Base-by-base conservation (phyloP, 2,797 vertebrate species). In the Darevskia nairensis region DNA sequence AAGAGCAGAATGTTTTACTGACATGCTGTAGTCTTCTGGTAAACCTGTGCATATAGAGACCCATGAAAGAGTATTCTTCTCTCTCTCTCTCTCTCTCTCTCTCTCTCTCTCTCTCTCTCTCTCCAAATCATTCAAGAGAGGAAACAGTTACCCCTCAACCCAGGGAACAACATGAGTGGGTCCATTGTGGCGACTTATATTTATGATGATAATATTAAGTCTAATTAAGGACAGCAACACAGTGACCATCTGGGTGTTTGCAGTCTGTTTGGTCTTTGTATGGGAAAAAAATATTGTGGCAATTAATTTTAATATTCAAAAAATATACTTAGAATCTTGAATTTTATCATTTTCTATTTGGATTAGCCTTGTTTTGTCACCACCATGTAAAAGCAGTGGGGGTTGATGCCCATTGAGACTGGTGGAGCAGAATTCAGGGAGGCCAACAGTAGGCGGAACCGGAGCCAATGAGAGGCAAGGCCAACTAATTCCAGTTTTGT, bases 81-180 rank as follows among this genome's bases (percentile, higher is more conserved):
- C 19, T 6, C 8, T 6, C 19, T 72, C n/a, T 59, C 50, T 39
- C 39, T 68, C 39, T 41, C 39, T 41, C 35, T 35, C 35, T 35
- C 35, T 35, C 35, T 35, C 35, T 35, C 35, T 35, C 35, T 35
- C 35, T 35, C 35, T n/a, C 32, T 41, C 19, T 5, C 7, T 6
- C 17, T 72, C 17, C 39, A 44, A 19, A 64, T 72, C 50, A 68
- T 75, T 91, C 69, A 78, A 75, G 46, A 75, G 39, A 84, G 84
- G 84, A n/a, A 86, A 88, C 88, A 80, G 83, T 83, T 64, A 55
- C 46, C 69, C 88, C 82, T 82, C 59, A 41, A 8, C 8, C 27
- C 41, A 69, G 85, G 74, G 91, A 90, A 86, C 80, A 83, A 25
- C 64, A 0, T 1, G 25, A 29, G 39, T 93, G 68, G 66, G 13